Evolutionary conservation across 2,113 vertebrate species (phyloP), one percentile per base, ranked within the genome.

Genomic region (Cettia cetti): DNA sequence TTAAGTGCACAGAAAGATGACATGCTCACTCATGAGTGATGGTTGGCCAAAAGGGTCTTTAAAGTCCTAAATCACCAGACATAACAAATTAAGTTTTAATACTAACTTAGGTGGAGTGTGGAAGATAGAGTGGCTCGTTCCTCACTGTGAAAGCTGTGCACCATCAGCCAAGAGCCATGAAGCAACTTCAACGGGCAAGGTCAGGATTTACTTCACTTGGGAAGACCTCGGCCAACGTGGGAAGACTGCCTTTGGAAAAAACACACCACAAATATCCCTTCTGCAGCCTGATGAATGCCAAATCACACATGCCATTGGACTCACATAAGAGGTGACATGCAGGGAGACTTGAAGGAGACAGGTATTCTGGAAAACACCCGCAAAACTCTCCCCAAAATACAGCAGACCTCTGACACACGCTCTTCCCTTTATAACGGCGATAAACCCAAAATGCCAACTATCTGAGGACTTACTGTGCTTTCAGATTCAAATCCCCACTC

Each of bases 1-100:
- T 80, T 52, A 90, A 81, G 44, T 9, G 2, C 31, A 68, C 44
- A 63, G 82, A 92, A 92, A 68, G 85, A 92, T 81, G 63, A 56
- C 92, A 86, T 71, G 64, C 42, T 89, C 59, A 52, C 42, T 45
- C 18, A 39, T 39, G 76, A 95, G 63, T 63, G 28, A 95, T 54
- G 37, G 15, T 31, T n/a, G 72, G 79, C 47, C 71, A 88, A 81
- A 90, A 28, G 79, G n/a, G 44, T 92, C 85, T 88, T 92, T 90
- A 75, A 70, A 86, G 49, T 60, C 56, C 49, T 86, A 66, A 78
- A 86, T 88, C 60, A 88, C 56, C 7, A 7, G 79, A 60, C 71
- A 78, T 77, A 91, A n/a, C 75, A 92, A 91, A 93, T 84, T 50
- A 83, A 86, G 24, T 47, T 92, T 74, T 83, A 85, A 74, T 74